Evolutionary conservation across 2,113 vertebrate genomes (phyloP).

Genomic region (Apteryx mantelli): DNA sequence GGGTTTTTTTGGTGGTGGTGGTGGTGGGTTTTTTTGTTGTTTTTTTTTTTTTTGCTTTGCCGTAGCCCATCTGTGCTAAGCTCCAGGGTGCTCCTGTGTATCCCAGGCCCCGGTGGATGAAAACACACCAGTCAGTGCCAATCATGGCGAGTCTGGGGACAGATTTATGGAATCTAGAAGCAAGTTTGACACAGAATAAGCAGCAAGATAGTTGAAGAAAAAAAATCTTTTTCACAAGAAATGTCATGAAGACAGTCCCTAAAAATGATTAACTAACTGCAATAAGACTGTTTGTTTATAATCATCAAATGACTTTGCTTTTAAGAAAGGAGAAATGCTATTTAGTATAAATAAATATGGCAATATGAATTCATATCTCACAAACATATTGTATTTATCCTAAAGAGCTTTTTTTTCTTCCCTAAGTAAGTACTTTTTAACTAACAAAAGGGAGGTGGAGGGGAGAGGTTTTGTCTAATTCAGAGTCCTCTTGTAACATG

Average conservation of each 20-base stretch:
- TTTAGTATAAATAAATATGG: background rate
- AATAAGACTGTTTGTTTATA: background rate
- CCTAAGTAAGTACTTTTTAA: background rate
- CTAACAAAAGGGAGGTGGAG: background rate
- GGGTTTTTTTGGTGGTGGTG: background rate
- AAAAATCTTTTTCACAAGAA: background rate
- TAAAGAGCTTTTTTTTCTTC: too few species aligned
- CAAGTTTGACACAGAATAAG: background rate
- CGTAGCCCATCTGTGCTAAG: background rate
- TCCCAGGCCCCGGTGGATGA: background rate
- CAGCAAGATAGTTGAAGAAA: background rate
- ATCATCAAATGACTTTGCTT: background rate
- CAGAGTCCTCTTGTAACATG: background rate
- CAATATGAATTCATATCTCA: background rate
- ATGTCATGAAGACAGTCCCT: background rate
- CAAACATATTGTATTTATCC: too few species aligned
- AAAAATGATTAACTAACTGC: background rate
- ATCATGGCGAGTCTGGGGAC: too few species aligned
- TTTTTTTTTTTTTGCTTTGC: background rate
- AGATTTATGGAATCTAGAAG: background rate
- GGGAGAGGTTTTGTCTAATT: background rate
- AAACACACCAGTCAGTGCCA: background rate
- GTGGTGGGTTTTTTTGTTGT: background rate
- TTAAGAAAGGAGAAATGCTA: background rate
- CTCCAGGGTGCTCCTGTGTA: background rate